Conservation (phyloP, 2,113 vertebrate genomes). For the Leucopsar rothschildi region DNA sequence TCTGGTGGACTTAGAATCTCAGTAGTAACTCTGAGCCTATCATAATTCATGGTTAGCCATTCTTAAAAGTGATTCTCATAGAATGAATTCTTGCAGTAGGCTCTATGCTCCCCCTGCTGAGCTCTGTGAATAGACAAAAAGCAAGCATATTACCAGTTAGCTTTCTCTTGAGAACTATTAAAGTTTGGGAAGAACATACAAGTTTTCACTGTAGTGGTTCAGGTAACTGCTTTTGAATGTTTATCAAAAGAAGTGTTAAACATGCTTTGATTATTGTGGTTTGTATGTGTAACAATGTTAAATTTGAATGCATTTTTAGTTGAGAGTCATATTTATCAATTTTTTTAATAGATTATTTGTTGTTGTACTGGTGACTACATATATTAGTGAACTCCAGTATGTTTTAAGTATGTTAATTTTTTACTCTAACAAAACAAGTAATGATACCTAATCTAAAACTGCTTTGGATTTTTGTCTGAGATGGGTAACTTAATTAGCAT, state of each 20-base stretch:
- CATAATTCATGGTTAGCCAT: not conserved
- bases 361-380: not conserved
- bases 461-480: not conserved
- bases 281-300: not conserved
- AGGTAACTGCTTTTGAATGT: not conserved
- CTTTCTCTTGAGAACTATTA: not conserved
- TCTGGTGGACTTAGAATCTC: not conserved
- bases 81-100: not conserved
- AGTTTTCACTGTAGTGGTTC: not conserved
- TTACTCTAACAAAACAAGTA: not conserved
- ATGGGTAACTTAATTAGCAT: not conserved
- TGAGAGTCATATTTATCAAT: not conserved
- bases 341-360: not conserved
- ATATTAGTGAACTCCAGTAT: not conserved
- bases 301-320: not conserved
- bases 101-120: slow-evolving; percentile 39
- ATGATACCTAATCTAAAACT: not conserved
- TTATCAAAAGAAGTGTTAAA: not conserved
- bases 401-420: not conserved
- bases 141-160: not conserved
- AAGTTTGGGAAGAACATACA: not conserved
- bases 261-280: not conserved
- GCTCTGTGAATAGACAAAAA: not conserved
- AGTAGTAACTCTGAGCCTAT: not conserved
- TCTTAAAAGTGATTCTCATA: not conserved